Conservation (phyloP, 2,888 invertebrate genomes). For the Plebejus melissa region DNA sequence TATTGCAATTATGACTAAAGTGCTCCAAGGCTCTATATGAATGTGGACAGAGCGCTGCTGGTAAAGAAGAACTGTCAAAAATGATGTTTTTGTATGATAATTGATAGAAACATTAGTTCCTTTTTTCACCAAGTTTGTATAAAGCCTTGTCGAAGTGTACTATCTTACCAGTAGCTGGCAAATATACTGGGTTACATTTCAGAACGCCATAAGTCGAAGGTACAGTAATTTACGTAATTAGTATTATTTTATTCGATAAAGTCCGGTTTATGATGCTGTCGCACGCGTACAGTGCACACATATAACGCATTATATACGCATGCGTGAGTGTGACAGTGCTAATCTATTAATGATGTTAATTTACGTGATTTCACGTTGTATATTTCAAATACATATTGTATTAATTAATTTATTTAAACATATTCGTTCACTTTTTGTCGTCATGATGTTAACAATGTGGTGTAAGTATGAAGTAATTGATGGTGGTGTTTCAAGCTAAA, state of each 20-base stretch:
- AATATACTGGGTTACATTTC: not conserved
- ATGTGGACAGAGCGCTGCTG: too few species aligned
- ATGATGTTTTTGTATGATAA: too few species aligned
- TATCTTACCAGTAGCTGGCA: too few species aligned
- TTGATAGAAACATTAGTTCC: too few species aligned
- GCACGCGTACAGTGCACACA: not conserved
- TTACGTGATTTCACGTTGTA: not conserved
- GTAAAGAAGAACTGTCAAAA: too few species aligned
- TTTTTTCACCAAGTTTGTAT: too few species aligned
- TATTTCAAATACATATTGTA: not conserved
- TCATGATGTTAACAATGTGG: conserved; percentile 30
- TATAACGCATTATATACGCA: not conserved
- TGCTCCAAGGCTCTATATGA: too few species aligned
- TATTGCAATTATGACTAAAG: too few species aligned
- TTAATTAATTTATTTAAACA: not conserved
- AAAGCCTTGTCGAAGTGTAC: too few species aligned
- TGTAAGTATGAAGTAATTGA: conserved; percentile 38
- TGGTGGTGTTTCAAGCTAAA: conserved; percentile 49
- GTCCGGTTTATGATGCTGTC: not conserved
- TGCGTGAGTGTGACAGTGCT: not conserved
- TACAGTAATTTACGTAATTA: too few species aligned
- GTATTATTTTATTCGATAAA: not conserved
- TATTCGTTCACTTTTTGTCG: not conserved
- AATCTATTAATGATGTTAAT: not conserved
- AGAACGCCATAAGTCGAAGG: not conserved